Percentiles rank a stretch among this genome's conserved stretches.
These are phyloP conservation scores for Amphipoea lucens DNA, from an alignment of 2,888 invertebrate genomes.

Conservation along the genomic window DNA sequence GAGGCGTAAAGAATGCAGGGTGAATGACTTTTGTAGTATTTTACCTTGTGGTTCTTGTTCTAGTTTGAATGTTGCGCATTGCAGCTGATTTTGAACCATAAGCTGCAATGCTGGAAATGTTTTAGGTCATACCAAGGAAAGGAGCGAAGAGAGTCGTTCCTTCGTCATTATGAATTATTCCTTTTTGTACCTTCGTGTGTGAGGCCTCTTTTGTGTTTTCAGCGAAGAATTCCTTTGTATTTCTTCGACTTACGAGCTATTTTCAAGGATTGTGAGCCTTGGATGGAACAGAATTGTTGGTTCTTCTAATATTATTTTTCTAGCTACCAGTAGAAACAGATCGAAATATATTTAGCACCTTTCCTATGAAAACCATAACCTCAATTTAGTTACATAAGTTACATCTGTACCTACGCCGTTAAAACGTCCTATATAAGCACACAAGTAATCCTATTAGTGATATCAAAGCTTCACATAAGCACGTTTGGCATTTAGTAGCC, in stretches of 20 bases:
- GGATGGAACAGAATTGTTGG: background rate
- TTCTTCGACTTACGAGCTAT: slow-evolving; percentile 1
- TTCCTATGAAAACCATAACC: background rate
- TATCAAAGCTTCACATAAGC: background rate
- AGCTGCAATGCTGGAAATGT: slow-evolving; percentile 66
- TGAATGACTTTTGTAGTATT: slow-evolving; percentile 64
- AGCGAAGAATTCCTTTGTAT: slow-evolving; percentile 29
- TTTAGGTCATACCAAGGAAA: slow-evolving; percentile 58
- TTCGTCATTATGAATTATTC: slow-evolving; percentile 52
- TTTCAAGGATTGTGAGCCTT: background rate
- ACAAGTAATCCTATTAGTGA: background rate
- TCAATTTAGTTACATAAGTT: background rate
- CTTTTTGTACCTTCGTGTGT: slow-evolving; percentile 31
- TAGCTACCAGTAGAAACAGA: background rate
- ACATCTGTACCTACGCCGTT: background rate
- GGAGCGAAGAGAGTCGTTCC: slow-evolving; percentile 16
- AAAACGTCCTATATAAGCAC: background rate
- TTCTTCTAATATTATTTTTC: background rate
- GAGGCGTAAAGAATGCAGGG: slow-evolving; percentile 53
- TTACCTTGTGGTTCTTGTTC: slow-evolving; percentile 61
- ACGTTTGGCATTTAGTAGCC: slow-evolving; percentile 4
- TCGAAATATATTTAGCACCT: background rate
- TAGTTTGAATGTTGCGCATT: slow-evolving; percentile 68
- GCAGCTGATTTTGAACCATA: slow-evolving; percentile 63
- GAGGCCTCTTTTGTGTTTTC: slow-evolving; percentile 23